phyloP scores from a whole-genome alignment of 1,140 invertebrate genomes.

The Planococcus citri region DNA sequence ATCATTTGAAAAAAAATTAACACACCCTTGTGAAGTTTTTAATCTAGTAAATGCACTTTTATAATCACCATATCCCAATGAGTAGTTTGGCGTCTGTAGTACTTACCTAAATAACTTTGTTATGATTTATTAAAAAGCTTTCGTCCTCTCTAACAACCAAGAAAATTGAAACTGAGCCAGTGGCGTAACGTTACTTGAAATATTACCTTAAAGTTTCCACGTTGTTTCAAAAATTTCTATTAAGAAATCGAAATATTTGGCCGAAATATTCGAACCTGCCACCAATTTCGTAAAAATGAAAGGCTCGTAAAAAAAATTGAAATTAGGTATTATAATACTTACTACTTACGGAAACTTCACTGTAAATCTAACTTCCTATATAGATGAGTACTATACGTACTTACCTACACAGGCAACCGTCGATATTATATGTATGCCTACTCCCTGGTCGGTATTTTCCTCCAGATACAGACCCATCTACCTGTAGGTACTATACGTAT shows the following conservation, averaged over 20 bases:
- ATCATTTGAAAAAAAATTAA: constrained; percentile 18
- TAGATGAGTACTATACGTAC: too few species aligned
- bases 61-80: constrained; percentile 13
- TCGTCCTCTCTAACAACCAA: constrained; percentile 9
- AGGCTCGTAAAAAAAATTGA: not conserved
- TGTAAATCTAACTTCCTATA: too few species aligned
- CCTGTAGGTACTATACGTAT: too few species aligned
- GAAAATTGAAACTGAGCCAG: constrained; percentile 14
- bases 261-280: not conserved
- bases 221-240: not conserved
- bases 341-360: too few species aligned
- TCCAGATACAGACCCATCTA: too few species aligned
- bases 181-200: constrained; percentile 11
- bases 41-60: constrained; percentile 18
- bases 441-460: too few species aligned
- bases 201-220: not conserved
- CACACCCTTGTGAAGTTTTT: constrained; percentile 14
- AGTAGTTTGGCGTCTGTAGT: constrained; percentile 15
- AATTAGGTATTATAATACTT: too few species aligned
- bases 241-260: not conserved
- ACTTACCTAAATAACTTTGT: constrained; percentile 19
- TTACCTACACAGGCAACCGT: too few species aligned
- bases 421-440: too few species aligned
- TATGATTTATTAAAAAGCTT: constrained; percentile 21
- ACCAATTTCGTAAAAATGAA: not conserved